Evolutionary conservation across 2,888 invertebrate species (phyloP), one percentile per base, ranked within the genome.

Genomic region (Lordiphosa andalusiaca): DNA sequence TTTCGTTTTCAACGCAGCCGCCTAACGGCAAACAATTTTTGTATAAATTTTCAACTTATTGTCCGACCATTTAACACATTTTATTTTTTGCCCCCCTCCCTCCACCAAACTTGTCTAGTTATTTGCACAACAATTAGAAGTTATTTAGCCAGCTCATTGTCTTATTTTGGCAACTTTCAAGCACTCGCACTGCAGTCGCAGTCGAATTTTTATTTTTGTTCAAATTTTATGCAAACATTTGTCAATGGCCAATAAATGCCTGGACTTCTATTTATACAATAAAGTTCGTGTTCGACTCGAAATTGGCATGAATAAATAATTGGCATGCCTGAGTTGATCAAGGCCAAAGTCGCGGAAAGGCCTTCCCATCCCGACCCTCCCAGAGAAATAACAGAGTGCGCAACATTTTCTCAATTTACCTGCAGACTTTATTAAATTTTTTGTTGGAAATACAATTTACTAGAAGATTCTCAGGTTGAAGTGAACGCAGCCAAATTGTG

Each of bases 41-140:
- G 69, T 68, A 51, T 51, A 67, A 53, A 53, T 58, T 59, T 60
- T 48, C 46, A 37, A 57, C 38, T 53, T 44, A 72, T 78, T 81
- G 70, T 73, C 61, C 46, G 50, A 50, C 67, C 62, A 71, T 77
- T 78, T 77, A 77, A 81, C 84, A 81, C 71, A n/a, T n/a, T 66
- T 83, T 76, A 64, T 25, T 46, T 13, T 33, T n/a, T n/a, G n/a
- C n/a, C n/a, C n/a, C n/a, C 16, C 30, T 10, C 51, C 65, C 52
- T 33, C 57, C 71, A 71, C 75, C 62, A 33, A 33, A 52, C 37
- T 53, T 57, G 67, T 56, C 67, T 80, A 73, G 9, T 10, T 30
- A 30, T 80, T 80, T 80, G 75, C 59, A 54, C 62, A 84, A 69
- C 84, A 84, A 80, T 80, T 80, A 84, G 78, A 77, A 84, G 74